Evolutionary conservation across 2,888 invertebrate species (phyloP).

Genomic region (Andricus curvator): DNA sequence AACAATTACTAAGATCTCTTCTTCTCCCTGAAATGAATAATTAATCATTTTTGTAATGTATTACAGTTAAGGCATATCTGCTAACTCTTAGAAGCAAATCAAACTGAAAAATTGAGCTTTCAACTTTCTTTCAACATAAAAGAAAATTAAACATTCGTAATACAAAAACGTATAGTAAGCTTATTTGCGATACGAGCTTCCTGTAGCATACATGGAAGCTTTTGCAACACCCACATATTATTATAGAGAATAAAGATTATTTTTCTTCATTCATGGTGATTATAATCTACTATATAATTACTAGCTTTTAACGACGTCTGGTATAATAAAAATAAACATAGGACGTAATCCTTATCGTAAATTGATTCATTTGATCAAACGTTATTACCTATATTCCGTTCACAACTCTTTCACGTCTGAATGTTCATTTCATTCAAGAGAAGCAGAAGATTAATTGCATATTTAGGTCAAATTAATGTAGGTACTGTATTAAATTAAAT

Average conservation of each 20-base stretch:
- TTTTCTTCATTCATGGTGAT: background rate
- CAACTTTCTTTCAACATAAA: background rate
- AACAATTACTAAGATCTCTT: background rate
- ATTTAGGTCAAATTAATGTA: no score
- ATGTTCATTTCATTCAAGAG: background rate
- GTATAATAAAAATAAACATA: background rate
- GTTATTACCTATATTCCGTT: background rate
- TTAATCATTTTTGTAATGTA: background rate
- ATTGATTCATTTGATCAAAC: background rate
- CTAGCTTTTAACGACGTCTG: background rate
- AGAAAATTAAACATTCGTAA: background rate
- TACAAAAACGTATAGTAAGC: background rate
- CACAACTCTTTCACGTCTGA: background rate
- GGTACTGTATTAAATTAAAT: no score
- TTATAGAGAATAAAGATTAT: background rate
- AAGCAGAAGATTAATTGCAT: no score
- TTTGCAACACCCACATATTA: background rate
- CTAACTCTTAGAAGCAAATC: background rate
- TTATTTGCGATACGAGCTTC: slow-evolving; percentile 3
- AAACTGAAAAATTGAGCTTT: background rate
- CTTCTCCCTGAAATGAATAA: background rate
- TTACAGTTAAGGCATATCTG: background rate
- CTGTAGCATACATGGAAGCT: background rate
- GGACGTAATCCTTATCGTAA: background rate
- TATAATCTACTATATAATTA: background rate